Base-by-base conservation (phyloP, 2,113 vertebrate genomes). In the Rhinoderma darwinii region DNA sequence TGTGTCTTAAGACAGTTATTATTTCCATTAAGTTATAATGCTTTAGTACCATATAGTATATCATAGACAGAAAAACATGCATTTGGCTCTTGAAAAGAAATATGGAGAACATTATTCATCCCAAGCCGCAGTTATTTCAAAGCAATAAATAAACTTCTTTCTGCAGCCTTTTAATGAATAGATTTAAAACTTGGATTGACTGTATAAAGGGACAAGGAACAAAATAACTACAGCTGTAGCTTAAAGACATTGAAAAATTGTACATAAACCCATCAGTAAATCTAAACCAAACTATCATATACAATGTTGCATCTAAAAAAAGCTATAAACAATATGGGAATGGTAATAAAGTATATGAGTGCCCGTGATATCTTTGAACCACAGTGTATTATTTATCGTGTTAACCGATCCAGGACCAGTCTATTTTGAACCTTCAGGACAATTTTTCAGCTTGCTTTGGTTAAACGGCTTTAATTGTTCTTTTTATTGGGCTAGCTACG, bases 1-100 rank as follows among this genome's bases (percentile, higher is more conserved):
- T 80, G 77, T 80, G 5, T 72, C n/a, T 59, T 82, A 47, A 82
- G 77, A 81, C 78, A 87, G 78, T 87, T 82, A 82, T 81, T 51
- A 81, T 87, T 87, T 87, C 78, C 47, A 87, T 87, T 82, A 87
- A 87, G 78, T 73, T 81, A 81, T 61, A 56, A 86, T 86, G 30
- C 74, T 86, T 87, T 82, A 87, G 79, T 47, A 73, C 47, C 44
- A 81, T 84, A 83, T 85, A 87, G 74, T 82, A 86, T 88, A 86
- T 88, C 82, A 50, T 4, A 59, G 87, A 86, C 61, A 74, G 81
- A 89, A 88, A 59, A 68, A 17, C 9, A 85, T 85, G 73, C 75
- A 89, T 70, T 72, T 56, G 77, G 83, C 25, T 81, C 68, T 25
- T 76, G 77, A 89, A 91, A 87, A 88, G 83, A 91, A 87, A 90